phyloP scores from a whole-genome alignment of 2,113 vertebrate genomes.

The Arenaria interpres region DNA sequence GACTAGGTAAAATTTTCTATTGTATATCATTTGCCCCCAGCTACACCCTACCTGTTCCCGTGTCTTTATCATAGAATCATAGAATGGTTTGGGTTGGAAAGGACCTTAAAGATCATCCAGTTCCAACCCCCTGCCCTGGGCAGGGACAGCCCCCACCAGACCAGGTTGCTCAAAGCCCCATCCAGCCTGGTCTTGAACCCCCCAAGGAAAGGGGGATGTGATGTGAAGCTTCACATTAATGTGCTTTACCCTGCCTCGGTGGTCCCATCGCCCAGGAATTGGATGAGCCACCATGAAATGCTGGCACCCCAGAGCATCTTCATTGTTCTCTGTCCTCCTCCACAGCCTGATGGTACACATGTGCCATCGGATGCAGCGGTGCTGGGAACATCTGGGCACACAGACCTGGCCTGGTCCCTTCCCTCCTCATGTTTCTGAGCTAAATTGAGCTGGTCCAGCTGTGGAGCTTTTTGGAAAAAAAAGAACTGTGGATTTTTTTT shows the following conservation, averaged over 20 bases:
- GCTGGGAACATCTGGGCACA: neutral
- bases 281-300: neutral
- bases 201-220: neutral
- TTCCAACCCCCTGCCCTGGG: too few relatives aligned
- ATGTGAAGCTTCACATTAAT: neutral
- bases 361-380: accelerated
- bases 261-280: neutral
- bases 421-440: neutral
- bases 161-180: too few relatives aligned
- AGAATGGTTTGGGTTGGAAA: too few relatives aligned
- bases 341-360: neutral
- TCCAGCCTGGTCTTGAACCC: too few relatives aligned
- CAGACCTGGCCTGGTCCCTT: neutral
- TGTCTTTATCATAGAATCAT: neutral
- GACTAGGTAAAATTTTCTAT: neutral
- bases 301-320: neutral
- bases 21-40: neutral
- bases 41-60: neutral
- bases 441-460: accelerated
- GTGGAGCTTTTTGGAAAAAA: neutral
- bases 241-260: neutral
- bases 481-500: neutral
- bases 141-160: too few relatives aligned
- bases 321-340: neutral
- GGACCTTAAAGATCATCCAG: too few relatives aligned